These are phyloP conservation scores for Helarctos malayanus DNA, from an alignment of 2,797 vertebrate genomes.

Conservation along the genomic window DNA sequence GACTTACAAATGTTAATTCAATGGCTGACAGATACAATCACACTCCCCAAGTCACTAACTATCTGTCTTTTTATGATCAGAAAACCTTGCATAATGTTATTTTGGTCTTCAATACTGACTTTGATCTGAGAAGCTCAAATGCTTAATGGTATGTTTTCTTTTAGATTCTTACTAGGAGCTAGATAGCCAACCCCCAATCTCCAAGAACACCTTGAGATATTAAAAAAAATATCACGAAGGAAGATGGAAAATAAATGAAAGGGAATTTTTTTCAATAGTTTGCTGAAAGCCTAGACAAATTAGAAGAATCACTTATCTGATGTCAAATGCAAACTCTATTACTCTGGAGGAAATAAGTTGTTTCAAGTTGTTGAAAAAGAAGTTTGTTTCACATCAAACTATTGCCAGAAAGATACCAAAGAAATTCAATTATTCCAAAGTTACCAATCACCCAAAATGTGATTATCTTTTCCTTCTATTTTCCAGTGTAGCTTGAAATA, in stretches of 20 bases:
- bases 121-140: slow-evolving; percentile 55
- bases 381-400: slow-evolving; percentile 14
- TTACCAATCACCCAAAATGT: neutral
- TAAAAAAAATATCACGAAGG: slow-evolving; percentile 4
- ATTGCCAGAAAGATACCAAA: slow-evolving; percentile 20
- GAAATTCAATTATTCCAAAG: slow-evolving; percentile 55
- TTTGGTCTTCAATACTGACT: slow-evolving; percentile 53
- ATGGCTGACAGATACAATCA: slow-evolving; percentile 42
- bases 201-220: slow-evolving; percentile 23
- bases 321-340: slow-evolving; percentile 56
- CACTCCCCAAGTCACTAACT: slow-evolving; percentile 13
- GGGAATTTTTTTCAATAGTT: slow-evolving; percentile 12
- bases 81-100: slow-evolving; percentile 52
- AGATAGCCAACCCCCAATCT: slow-evolving; percentile 21
- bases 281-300: slow-evolving; percentile 61
- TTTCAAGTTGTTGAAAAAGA: slow-evolving; percentile 39
- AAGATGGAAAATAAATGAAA: slow-evolving; percentile 70
- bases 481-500: neutral
- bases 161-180: slow-evolving; percentile 8
- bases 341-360: slow-evolving; percentile 55
- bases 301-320: slow-evolving; percentile 61
- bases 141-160: slow-evolving; percentile 22
- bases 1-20: slow-evolving; percentile 53
- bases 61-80: slow-evolving; percentile 35
- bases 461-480: slow-evolving; percentile 37